These are phyloP conservation scores for Dolomedes plantarius DNA, from an alignment of 2,888 invertebrate species.

Conservation along the genomic window DNA sequence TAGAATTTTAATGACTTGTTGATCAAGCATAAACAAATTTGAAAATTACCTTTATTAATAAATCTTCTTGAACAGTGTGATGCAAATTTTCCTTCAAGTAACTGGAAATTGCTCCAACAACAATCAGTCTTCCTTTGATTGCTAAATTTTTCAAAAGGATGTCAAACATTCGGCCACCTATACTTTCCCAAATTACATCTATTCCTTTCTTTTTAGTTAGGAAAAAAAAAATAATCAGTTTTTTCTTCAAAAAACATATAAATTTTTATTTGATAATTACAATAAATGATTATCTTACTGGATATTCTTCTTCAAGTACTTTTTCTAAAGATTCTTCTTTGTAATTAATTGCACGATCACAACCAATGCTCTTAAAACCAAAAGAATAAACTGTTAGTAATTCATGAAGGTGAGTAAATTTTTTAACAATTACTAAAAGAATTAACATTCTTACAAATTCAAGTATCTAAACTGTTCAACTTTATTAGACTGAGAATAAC, in stretches of 20 bases:
- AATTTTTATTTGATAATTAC: too few species aligned
- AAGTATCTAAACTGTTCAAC: too few species aligned
- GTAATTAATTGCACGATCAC: constrained; percentile 57
- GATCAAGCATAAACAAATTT: too few species aligned
- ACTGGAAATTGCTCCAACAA: constrained; percentile 76
- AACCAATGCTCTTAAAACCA: constrained; percentile 44
- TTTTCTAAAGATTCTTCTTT: constrained; percentile 48
- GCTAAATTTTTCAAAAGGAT: constrained; percentile 74
- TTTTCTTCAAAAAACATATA: too few species aligned
- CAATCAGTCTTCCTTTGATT: constrained; percentile 75
- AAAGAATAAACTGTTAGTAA: too few species aligned
- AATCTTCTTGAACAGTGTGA: not conserved
- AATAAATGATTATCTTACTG: constrained; percentile 26
- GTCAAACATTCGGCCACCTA: constrained; percentile 70
- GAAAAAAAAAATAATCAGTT: not conserved
- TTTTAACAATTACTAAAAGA: too few species aligned
- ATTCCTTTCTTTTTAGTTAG: constrained; percentile 51
- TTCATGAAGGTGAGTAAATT: too few species aligned
- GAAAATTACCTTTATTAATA: constrained; percentile 35
- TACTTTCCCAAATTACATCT: constrained; percentile 73
- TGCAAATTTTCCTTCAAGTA: constrained; percentile 74
- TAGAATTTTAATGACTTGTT: too few species aligned
- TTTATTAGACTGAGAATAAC: too few species aligned
- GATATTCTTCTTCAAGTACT: constrained; percentile 52
- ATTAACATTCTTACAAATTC: too few species aligned